Percentiles rank a stretch among this genome's conserved stretches.
phyloP scores from a whole-genome alignment of 2,888 invertebrate genomes.

The Diaphora mendica region DNA sequence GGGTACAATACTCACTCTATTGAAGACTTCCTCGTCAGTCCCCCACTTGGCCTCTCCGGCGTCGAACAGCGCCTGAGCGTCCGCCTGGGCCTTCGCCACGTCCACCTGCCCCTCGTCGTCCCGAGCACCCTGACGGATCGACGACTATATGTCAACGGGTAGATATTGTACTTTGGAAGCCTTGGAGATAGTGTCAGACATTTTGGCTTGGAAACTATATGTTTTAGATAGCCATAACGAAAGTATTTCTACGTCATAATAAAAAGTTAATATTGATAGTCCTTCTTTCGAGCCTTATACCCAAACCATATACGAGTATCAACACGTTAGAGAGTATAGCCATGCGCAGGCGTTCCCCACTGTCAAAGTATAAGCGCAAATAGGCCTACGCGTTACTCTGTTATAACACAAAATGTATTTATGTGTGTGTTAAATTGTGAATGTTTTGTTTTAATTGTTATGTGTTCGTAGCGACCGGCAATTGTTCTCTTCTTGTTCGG shows the following conservation, averaged over 20 bases:
- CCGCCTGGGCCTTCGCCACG: slow-evolving; percentile 88
- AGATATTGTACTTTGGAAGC: slow-evolving; percentile 36
- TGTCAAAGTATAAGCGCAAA: too few relatives aligned
- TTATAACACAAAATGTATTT: too few relatives aligned
- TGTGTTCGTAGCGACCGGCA: too few relatives aligned
- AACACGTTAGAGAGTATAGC: too few relatives aligned
- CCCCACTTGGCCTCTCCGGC: slow-evolving; percentile 91
- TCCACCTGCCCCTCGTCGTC: slow-evolving; percentile 88
- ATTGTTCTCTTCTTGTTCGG: too few relatives aligned
- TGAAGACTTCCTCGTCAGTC: slow-evolving; percentile 91
- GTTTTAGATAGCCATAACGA: background rate
- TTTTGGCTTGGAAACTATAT: background rate
- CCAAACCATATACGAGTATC: too few relatives aligned
- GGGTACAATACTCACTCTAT: slow-evolving; percentile 72
- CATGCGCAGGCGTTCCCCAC: too few relatives aligned
- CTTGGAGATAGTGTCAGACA: slow-evolving; percentile 48
- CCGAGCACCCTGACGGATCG: slow-evolving; percentile 84
- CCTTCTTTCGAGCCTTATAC: too few relatives aligned
- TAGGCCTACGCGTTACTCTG: too few relatives aligned
- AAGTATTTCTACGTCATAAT: background rate
- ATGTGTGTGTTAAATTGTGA: too few relatives aligned
- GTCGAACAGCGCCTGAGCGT: slow-evolving; percentile 89
- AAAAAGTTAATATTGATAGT: too few relatives aligned
- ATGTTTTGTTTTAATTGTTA: too few relatives aligned
- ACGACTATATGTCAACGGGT: slow-evolving; percentile 59